These are phyloP conservation scores for Ceryle rudis DNA, from an alignment of 2,797 vertebrate species.

Conservation along the genomic window DNA sequence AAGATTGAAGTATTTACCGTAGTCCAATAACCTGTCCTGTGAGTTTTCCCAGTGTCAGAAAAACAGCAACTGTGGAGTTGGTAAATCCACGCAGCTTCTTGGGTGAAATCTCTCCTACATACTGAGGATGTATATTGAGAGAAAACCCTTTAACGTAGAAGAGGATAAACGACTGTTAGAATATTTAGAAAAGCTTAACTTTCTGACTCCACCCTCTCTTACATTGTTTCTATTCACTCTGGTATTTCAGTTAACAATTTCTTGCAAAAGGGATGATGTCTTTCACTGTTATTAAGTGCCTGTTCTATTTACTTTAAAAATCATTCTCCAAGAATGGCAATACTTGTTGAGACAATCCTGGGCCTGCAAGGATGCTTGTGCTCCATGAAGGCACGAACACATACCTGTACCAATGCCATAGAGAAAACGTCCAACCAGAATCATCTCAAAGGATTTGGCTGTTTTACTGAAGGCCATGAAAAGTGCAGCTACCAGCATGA, in stretches of 20 bases:
- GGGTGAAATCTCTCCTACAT: constrained; percentile 92
- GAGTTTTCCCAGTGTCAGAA: constrained; percentile 88
- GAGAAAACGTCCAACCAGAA: constrained; percentile 88
- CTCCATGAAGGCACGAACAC: background rate
- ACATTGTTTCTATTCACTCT: background rate
- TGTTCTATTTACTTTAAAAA: background rate
- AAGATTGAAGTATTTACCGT: constrained; percentile 76
- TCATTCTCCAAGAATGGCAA: background rate
- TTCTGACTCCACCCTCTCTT: background rate
- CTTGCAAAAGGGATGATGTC: background rate
- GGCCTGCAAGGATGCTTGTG: background rate
- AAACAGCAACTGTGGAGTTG: constrained; percentile 87
- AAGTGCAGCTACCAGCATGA: constrained; percentile 84
- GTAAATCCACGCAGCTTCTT: constrained; percentile 88
- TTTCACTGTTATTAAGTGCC: background rate
- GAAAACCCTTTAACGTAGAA: constrained; percentile 57
- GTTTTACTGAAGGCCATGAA: constrained; percentile 85
- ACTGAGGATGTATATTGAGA: constrained; percentile 89
- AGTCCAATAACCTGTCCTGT: constrained; percentile 89
- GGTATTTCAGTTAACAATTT: background rate
- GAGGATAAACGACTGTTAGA: background rate
- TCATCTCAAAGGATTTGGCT: constrained; percentile 91
- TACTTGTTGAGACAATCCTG: background rate
- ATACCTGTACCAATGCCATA: constrained; percentile 89
- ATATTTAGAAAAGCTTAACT: background rate